Evolutionary conservation across 2,113 vertebrate genomes (phyloP).

Genomic region (Orthonyx spaldingii): DNA sequence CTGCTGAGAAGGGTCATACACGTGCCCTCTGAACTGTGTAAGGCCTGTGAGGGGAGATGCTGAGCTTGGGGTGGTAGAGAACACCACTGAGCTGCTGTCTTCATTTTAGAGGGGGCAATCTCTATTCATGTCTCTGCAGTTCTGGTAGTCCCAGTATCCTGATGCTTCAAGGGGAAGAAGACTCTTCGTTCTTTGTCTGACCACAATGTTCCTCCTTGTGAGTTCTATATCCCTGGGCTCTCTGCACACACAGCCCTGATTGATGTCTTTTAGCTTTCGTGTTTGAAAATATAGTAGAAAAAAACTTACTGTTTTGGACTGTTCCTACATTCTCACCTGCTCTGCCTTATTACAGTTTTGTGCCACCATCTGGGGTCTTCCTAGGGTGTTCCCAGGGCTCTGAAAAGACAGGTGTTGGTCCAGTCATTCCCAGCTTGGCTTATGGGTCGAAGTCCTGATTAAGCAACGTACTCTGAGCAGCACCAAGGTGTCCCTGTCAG

Average conservation of each 20-base stretch:
- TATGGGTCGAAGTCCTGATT: not conserved
- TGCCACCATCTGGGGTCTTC: not conserved
- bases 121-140: not conserved
- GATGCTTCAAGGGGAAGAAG: not conserved
- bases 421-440: not conserved
- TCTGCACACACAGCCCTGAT: not conserved
- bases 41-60: not conserved
- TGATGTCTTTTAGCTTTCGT: not conserved
- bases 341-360: not conserved
- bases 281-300: not conserved
- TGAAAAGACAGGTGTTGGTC: not conserved
- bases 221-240: not conserved
- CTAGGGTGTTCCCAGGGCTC: not conserved
- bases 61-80: not conserved
- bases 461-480: not conserved
- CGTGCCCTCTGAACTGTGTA: not conserved
- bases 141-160: not conserved
- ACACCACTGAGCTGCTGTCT: not conserved
- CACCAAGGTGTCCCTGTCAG: not conserved
- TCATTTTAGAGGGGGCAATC: not conserved
- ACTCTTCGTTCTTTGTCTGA: not conserved
- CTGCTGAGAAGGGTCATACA: not conserved
- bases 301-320: rapidly evolving
- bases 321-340: not conserved
- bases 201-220: not conserved